These are phyloP conservation scores for Conus canariensis DNA, from an alignment of 2,888 invertebrate genomes.

Conservation along the genomic window DNA sequence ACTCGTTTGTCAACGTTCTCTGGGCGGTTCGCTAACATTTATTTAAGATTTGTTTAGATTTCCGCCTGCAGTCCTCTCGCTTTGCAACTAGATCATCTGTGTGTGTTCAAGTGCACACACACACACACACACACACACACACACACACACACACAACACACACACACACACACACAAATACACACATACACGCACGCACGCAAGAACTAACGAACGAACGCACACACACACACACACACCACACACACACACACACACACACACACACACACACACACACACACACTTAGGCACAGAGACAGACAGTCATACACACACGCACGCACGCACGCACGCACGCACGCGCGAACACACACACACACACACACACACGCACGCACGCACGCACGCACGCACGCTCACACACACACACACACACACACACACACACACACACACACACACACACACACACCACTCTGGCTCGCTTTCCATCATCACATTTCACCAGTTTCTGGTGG, in stretches of 20 bases:
- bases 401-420: constrained; percentile 15
- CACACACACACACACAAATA: constrained; percentile 11
- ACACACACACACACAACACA: constrained; percentile 1
- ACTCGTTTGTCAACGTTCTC: no score
- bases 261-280: not conserved
- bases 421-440: not conserved
- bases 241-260: not conserved
- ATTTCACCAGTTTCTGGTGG: not conserved
- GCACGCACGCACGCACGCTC: not conserved
- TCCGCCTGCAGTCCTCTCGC: no score
- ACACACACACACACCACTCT: not conserved
- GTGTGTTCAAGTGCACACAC: not conserved
- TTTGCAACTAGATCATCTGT: no score
- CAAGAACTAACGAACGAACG: no score
- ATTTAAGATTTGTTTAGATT: no score
- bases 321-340: constrained; percentile 19
- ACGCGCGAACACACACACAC: not conserved
- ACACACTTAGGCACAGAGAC: not conserved
- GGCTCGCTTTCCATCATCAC: no score
- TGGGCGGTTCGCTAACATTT: no score
- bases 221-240: constrained; percentile 19
- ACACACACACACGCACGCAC: constrained; percentile 14
- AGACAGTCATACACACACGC: constrained; percentile 8
- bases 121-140: constrained; percentile 22
- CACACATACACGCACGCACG: not conserved